Evolutionary conservation across 2,113 vertebrate species (phyloP), one percentile per base, ranked within the genome.

Genomic region (Lucifuga dentata): DNA sequence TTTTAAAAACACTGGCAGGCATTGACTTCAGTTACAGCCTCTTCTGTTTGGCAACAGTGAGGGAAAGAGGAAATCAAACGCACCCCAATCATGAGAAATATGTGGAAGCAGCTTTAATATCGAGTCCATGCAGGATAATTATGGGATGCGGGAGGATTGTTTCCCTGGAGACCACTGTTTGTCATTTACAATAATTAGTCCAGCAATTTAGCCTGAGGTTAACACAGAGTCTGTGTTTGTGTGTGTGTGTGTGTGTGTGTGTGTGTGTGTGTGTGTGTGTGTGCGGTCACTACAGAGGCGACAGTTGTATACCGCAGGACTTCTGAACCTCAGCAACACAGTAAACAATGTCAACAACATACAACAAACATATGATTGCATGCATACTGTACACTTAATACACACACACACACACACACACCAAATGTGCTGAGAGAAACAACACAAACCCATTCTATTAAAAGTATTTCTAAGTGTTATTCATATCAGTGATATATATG

Each of bases 141-240:
- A 73, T 77, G 73, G 73, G 78, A 68, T 81, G 63, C 56, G 73
- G 76, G 49, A 48, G 49, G 35, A 70, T 38, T 1, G 74, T 83
- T 85, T 73, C 85, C 80, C n/a, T 36, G 20, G 79, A 46, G 33
- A 80, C 79, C 39, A 21, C 38, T 67, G 70, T 71, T 82, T 69
- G 50, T 58, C 61, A 33, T 84, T 82, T 80, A 81, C 68, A 60
- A 82, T 84, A 75, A 85, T 87, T 80, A 86, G 65, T 1, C 32
- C 1, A 5, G 56, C 55, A 63, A 70, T 82, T 73, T 73, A 52
- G 29, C 17, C 66, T 75, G 81, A 80, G 76, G 81, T 82, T 13
- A 52, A 76, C 55, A 13, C 57, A 58, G 77, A 23, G 21, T 78
- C 52, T 71, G 44, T n/a, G n/a, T n/a, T 56, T 49, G 38, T 1